Evolutionary conservation across 2,113 vertebrate genomes (phyloP).

Genomic region (Paedocypris sp.): DNA sequence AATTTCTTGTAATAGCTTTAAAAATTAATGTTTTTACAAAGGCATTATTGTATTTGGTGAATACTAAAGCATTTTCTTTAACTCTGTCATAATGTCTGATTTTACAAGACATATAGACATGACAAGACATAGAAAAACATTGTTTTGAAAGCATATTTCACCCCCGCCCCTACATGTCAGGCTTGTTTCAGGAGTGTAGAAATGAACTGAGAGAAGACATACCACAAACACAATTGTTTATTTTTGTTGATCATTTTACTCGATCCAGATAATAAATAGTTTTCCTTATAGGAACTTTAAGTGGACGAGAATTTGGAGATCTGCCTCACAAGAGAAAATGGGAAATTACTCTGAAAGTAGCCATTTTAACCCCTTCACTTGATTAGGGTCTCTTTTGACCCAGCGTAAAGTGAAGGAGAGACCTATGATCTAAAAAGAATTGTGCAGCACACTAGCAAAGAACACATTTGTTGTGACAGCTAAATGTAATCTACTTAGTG

Average conservation of each 20-base stretch:
- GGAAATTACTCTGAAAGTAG: neutral
- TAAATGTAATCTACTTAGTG: conserved; percentile 68
- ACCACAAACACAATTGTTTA: conserved; percentile 1
- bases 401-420: neutral
- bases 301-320: neutral
- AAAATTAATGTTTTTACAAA: too few relatives aligned
- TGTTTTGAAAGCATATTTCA: too few relatives aligned
- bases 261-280: conserved; percentile 13
- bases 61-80: too few relatives aligned
- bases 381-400: neutral
- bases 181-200: too few relatives aligned
- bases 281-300: neutral
- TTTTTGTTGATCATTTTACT: conserved; percentile 2
- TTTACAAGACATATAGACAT: too few relatives aligned
- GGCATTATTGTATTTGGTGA: too few relatives aligned
- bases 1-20: too few relatives aligned
- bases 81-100: too few relatives aligned
- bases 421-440: neutral
- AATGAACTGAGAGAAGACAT: neutral
- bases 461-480: neutral
- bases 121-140: too few relatives aligned
- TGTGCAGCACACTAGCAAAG: neutral
- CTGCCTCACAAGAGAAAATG: neutral
- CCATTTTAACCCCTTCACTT: neutral
- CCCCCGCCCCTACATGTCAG: too few relatives aligned